Evolutionary conservation across 2,797 vertebrate genomes (phyloP).

Genomic region (Poeciliopsis infans): DNA sequence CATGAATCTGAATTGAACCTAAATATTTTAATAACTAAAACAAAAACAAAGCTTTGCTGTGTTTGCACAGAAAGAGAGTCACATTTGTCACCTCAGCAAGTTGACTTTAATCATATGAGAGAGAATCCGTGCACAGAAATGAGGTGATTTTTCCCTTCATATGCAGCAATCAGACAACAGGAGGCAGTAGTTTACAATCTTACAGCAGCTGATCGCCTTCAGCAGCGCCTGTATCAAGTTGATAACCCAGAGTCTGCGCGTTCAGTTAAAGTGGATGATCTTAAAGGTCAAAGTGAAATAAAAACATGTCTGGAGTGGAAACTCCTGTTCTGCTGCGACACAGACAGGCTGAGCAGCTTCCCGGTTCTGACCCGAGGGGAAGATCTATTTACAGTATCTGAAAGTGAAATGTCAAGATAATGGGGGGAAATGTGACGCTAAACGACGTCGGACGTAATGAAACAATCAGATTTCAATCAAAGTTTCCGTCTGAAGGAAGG

Average conservation of each 20-base stretch:
- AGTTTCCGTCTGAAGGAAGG: not conserved
- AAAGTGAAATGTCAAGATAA: slow-evolving; percentile 33
- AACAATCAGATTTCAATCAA: slow-evolving; percentile 13
- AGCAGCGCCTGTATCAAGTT: not conserved
- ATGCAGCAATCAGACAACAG: slow-evolving; percentile 41
- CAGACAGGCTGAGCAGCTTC: slow-evolving; percentile 19
- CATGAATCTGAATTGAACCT: not conserved
- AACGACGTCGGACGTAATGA: not conserved
- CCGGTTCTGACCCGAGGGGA: slow-evolving; percentile 24
- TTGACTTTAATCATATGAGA: not conserved
- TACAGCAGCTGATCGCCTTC: slow-evolving; percentile 15
- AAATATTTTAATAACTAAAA: not conserved
- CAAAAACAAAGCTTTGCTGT: not conserved
- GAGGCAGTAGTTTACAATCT: slow-evolving; percentile 58
- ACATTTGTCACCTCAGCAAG: not conserved
- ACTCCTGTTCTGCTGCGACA: not conserved
- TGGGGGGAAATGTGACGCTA: slow-evolving; percentile 6
- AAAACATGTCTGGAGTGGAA: not conserved
- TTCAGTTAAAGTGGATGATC: not conserved
- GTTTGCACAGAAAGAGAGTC: not conserved
- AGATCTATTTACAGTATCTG: slow-evolving; percentile 17
- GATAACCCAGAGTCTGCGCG: not conserved
- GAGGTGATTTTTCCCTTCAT: slow-evolving; percentile 30
- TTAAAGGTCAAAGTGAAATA: not conserved
- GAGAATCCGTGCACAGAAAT: not conserved